Base-by-base conservation (phyloP, 1,140 invertebrate species). In the Hypsibius dujardini region DNA sequence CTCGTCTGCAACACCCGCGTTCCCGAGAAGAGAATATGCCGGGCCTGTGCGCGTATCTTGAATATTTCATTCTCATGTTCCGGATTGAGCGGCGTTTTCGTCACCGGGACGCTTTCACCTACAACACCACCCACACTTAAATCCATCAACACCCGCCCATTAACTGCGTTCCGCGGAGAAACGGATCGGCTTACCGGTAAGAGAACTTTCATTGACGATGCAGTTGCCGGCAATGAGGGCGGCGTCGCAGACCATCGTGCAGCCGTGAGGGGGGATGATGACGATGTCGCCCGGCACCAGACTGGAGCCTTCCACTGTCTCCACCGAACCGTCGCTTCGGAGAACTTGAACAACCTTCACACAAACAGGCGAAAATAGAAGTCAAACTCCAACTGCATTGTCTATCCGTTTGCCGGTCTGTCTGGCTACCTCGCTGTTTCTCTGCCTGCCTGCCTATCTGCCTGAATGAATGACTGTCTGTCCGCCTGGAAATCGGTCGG, bases 1-100 rank as follows among this genome's bases (percentile, higher is more conserved):
- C 94, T 83, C 0, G 93, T 96, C 80, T 98, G 95, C 73, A 98
- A 89, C 12, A 98, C 86, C 76, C 87, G 85, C 0, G 95, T 99
- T 0, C 95, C 95, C 79, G 90, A 93, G 77, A 90, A 98, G 1
- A 98, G 80, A 0, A 90, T 90, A 76, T 95, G 90, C 47, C 88
- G 85, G 0, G 86, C 85, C 78, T 97, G 91, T 74, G 93, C 89
- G 73, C 82, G 80, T 46, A 79, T 76, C 59, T 78, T 76, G 74
- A 76, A 83, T 0, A 73, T 59, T 77, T 88, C 89, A 28, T 85
- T 80, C 74, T 87, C 83, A 76, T 89, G 2, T 82, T 80, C 2
- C 84, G 84, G 76, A 85, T 87, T n/a, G 87, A 94, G 78, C 0
- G 90, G 86, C 0, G 89, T 93, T 79, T 96, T 96, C 0, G 89